Evolutionary conservation across 2,113 vertebrate genomes (phyloP), one percentile per base, ranked within the genome.

Genomic region (Nipponia nippon): DNA sequence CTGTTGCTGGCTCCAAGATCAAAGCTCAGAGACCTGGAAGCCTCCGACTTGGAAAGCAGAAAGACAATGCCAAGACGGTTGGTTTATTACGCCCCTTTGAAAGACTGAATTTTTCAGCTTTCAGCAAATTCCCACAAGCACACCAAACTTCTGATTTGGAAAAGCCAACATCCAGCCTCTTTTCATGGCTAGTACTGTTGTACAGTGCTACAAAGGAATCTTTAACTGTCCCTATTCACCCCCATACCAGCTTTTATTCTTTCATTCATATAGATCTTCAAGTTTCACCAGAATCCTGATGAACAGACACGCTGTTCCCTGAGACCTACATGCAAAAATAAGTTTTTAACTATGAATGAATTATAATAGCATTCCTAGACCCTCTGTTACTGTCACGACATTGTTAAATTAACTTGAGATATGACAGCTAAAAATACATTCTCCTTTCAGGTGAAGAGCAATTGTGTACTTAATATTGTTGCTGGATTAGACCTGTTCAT

Each of bases 11-110:
- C 84, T 94, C 87, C 58, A n/a, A 73, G 52, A 93, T 83, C 56
- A 93, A 91, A 95, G 89, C 92, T 76, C 56, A 71, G 50, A 95
- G 47, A 94, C 69, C 72, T 87, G 44, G 21, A 94, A 96, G 44
- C 27, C 52, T 89, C 71, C 44, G 56, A 61, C 56, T 46, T 29
- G 17, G 58, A 79, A 87, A 69, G 61, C 66, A 87, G 52, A 82
- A 94, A 65, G 23, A 62, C 87, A 89, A 30, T 1, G 7, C n/a
- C 42, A 40, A 81, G 32, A 50, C 21, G 22, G 32, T 25, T 67
- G 42, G 47, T 67, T 94, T 79, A 78, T 55, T 75, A 50, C 11
- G 10, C 3, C 18, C 8, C 59, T 89, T 61, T 55, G 26, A 94
- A 89, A 94, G 47, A 34, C 42, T 55, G 8, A 50, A 66, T 38